phyloP scores from a whole-genome alignment of 2,113 vertebrate genomes.

The Dipodomys spectabilis region DNA sequence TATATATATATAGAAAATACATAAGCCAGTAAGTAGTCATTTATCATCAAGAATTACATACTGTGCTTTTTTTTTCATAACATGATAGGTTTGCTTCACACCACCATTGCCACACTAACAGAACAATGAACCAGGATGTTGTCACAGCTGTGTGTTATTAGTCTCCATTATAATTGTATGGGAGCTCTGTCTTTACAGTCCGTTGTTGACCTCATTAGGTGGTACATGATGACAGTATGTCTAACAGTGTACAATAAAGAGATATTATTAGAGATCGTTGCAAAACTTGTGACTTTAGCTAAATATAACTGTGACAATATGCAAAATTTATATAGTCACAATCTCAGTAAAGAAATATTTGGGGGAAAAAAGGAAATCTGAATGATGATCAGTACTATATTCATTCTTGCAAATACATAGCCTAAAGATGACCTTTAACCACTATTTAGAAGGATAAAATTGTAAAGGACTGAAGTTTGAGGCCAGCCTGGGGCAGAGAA shows the following conservation, averaged over 20 bases:
- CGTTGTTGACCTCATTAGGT: background rate
- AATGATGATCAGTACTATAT: background rate
- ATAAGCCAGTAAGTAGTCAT: background rate
- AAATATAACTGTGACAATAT: too few species aligned
- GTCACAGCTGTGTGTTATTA: background rate
- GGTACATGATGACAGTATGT: background rate
- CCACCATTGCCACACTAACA: background rate
- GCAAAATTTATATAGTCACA: too few species aligned
- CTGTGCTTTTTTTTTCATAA: background rate
- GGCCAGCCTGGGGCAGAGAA: too few species aligned
- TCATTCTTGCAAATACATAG: background rate
- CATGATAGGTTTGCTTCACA: background rate
- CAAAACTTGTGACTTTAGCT: background rate
- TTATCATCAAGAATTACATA: background rate
- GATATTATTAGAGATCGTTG: background rate
- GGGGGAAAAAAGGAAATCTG: background rate
- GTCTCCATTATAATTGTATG: background rate
- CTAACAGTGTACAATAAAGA: background rate
- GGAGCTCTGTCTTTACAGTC: background rate
- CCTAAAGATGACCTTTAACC: too few species aligned
- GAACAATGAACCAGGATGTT: background rate
- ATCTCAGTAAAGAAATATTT: too few species aligned
- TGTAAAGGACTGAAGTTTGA: too few species aligned
- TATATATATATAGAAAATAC: too few species aligned
- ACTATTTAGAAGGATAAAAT: too few species aligned